Evolutionary conservation across 2,113 vertebrate species (phyloP), one percentile per base, ranked within the genome.

Genomic region (Tragelaphus imberbis): DNA sequence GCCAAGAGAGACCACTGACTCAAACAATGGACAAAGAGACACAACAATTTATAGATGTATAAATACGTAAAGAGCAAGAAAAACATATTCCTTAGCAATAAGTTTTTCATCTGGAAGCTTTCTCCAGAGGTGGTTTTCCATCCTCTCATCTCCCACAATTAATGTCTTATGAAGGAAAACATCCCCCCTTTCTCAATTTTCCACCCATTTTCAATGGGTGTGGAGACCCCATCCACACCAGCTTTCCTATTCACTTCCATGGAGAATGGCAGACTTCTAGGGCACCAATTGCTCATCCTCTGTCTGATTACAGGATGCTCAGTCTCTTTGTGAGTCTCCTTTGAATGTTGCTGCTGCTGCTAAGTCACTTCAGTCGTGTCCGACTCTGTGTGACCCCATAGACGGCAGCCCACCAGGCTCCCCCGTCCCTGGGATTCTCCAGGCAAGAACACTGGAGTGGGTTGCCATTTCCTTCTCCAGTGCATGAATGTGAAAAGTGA

Each of bases 61-160:
- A 97, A 97, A 89, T 92, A 82, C 40, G 9, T 87, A 91, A 59
- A 95, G n/a, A 95, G 30, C n/a, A 94, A 88, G 65, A 96, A 27
- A 91, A 95, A 79, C 30, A 68, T 55, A 96, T 81, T 21, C 16
- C 33, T 87, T 84, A 86, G 55, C 86, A 93, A 94, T 89, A 77
- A 71, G 19, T 94, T 82, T 71, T 97, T 94, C 71, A 95, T 44
- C 9, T 28, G 25, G 71, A 93, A 90, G 19, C 61, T 95, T 92
- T 51, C 51, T 88, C 59, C 49, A 75, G 23, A 95, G 56, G 53
- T 80, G 36, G 53, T 65, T 84, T 96, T 87, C 63, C 30, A 84
- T 47, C 33, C 25, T 87, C 47, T 90, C 17, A 49, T 77, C 88
- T 65, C 47, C 44, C 53, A 93, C 21, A 86, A 47, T 90, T 61